These are phyloP conservation scores for Rhagologus leucostigma DNA, from an alignment of 2,113 vertebrate genomes.

Conservation along the genomic window DNA sequence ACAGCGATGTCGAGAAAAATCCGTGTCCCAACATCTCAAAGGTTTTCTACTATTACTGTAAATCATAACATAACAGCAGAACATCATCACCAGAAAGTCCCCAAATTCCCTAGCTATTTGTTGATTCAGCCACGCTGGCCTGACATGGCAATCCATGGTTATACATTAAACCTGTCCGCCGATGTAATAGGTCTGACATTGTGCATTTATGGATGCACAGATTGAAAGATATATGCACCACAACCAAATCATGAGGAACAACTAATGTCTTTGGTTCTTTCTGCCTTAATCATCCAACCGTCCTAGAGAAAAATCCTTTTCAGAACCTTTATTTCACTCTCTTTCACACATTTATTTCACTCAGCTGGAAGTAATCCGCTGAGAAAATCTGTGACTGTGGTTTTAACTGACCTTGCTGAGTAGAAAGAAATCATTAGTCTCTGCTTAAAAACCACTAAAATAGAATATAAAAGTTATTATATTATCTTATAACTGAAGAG, in stretches of 20 bases:
- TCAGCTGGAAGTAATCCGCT: background rate
- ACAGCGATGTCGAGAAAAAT: background rate
- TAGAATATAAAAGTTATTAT: background rate
- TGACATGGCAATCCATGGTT: background rate
- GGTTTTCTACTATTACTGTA: background rate
- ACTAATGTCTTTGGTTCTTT: background rate
- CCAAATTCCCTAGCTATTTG: background rate
- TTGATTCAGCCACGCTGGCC: background rate
- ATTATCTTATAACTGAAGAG: background rate
- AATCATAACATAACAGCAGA: background rate
- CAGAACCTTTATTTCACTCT: background rate
- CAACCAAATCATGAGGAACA: background rate
- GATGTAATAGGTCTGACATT: background rate
- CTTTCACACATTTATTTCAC: too few relatives aligned
- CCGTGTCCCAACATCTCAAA: background rate
- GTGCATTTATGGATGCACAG: background rate
- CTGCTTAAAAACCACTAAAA: background rate
- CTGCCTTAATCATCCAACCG: background rate
- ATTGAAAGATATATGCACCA: background rate
- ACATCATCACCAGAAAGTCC: slow-evolving; percentile 33
- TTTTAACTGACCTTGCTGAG: background rate
- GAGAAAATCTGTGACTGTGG: too few relatives aligned
- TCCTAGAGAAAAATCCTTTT: background rate
- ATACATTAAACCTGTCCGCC: background rate
- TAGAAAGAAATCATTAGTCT: background rate